Evolutionary conservation across 2,113 vertebrate species (phyloP).

Genomic region (Boulengeromyrus knoepffleri): DNA sequence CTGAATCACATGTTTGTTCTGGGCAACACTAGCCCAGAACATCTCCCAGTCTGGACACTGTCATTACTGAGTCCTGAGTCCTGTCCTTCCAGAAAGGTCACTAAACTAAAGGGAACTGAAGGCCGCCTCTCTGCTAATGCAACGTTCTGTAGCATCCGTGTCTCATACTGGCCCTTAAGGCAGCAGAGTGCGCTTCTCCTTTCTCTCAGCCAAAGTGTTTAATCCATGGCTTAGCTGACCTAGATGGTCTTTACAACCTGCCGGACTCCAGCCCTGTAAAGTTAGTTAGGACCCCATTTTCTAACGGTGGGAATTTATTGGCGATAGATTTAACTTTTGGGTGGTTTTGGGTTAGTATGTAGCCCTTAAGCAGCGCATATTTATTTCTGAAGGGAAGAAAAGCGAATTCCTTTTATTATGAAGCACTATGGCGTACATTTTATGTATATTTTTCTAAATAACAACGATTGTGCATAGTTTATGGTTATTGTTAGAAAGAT

Average conservation of each 20-base stretch:
- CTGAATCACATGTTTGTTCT: background rate
- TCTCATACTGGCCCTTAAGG: background rate
- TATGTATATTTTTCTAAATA: conserved; percentile 12
- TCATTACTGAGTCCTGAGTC: background rate
- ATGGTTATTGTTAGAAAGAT: background rate
- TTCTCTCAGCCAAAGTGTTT: background rate
- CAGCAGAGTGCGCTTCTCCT: background rate
- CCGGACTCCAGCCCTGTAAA: background rate
- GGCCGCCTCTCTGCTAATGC: background rate
- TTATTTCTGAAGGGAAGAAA: background rate
- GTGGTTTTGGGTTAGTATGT: background rate
- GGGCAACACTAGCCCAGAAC: background rate
- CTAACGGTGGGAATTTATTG: background rate
- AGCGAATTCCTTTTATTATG: background rate
- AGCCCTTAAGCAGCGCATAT: background rate
- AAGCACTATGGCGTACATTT: background rate
- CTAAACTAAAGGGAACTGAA: background rate
- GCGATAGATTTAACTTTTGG: background rate
- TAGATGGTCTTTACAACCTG: background rate
- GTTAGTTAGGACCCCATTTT: background rate
- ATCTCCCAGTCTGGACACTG: background rate
- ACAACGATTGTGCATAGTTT: background rate
- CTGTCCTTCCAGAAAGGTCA: background rate
- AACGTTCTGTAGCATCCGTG: background rate
- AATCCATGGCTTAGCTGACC: background rate